Percentiles rank a stretch among this genome's conserved stretches.
Conservation (phyloP, 1,140 invertebrate species). For the Aethina tumida region DNA sequence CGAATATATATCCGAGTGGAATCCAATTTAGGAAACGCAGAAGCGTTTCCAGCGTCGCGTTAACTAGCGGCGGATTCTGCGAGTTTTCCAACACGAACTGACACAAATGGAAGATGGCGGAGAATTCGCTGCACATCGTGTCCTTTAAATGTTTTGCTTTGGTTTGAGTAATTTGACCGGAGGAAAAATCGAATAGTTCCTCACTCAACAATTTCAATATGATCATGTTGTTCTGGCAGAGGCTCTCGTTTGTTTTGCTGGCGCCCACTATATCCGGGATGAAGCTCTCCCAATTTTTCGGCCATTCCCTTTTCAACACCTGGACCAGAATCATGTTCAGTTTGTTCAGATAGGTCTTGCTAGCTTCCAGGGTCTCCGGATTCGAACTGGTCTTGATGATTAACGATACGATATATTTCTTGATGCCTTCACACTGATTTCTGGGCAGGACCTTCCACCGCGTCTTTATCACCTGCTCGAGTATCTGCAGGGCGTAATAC, state of each 20-base stretch:
- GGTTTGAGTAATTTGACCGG: constrained; percentile 95
- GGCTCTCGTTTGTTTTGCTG: constrained; percentile 95
- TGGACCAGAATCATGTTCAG: constrained; percentile 98
- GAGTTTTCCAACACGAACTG: constrained; percentile 98
- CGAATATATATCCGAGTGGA: constrained; percentile 98
- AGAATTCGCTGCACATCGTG: constrained; percentile 99
- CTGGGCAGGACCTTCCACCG: constrained; percentile 97
- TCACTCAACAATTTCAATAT: constrained; percentile 96
- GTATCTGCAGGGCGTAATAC: constrained; percentile 98
- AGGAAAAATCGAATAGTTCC: constrained; percentile 98
- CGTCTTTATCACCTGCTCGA: constrained; percentile 98
- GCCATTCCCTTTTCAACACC: constrained; percentile 99
- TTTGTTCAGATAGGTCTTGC: constrained; percentile 97
- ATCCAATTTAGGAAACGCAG: constrained; percentile 99
- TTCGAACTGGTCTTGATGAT: constrained; percentile 98
- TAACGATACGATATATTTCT: constrained; percentile 96
- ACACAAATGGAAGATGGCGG: constrained; percentile 95
- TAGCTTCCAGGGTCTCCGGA: constrained; percentile 75
- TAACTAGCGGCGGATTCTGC: constrained; percentile 88
- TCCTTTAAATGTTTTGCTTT: constrained; percentile 99
- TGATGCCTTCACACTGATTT: constrained; percentile 98
- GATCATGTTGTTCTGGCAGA: constrained; percentile 99
- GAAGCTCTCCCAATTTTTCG: constrained; percentile 98
- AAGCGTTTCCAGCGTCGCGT: constrained; percentile 90
- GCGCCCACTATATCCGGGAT: constrained; percentile 98